phyloP scores from a whole-genome alignment of 2,113 vertebrate genomes.

The Silurus asotus region DNA sequence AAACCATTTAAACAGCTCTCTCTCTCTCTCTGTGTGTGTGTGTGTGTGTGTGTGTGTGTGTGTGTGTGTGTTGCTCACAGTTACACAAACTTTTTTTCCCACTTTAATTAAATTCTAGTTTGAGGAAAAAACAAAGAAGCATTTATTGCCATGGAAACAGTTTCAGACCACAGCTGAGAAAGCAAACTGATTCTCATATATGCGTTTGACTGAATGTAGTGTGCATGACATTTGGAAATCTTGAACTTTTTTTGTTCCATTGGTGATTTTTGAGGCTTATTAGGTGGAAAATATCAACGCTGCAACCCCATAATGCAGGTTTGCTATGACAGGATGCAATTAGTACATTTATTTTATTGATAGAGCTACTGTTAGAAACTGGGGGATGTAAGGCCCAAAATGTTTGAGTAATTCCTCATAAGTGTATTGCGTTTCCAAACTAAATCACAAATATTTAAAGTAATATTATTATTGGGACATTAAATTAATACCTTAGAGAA shows the following conservation, averaged over 20 bases:
- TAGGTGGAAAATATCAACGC: neutral
- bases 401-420: neutral
- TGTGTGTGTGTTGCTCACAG: conserved; percentile 6
- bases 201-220: neutral
- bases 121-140: neutral
- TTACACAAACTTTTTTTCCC: conserved; percentile 10
- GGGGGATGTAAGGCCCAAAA: neutral
- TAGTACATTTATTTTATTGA: neutral
- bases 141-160: conserved; percentile 44
- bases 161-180: neutral
- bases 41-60: neutral
- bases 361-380: neutral
- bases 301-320: neutral
- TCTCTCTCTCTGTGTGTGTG: neutral
- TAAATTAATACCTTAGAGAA: neutral
- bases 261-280: neutral
- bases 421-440: neutral
- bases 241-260: neutral
- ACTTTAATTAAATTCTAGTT: conserved; percentile 34
- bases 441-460: neutral
- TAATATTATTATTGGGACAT: neutral
- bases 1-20: neutral
- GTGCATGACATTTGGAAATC: conserved; percentile 1
- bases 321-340: neutral
- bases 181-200: neutral